Percentiles rank a stretch among this genome's conserved stretches.
phyloP scores from a whole-genome alignment of 2,113 vertebrate genomes.

The Empidonax alnorum region DNA sequence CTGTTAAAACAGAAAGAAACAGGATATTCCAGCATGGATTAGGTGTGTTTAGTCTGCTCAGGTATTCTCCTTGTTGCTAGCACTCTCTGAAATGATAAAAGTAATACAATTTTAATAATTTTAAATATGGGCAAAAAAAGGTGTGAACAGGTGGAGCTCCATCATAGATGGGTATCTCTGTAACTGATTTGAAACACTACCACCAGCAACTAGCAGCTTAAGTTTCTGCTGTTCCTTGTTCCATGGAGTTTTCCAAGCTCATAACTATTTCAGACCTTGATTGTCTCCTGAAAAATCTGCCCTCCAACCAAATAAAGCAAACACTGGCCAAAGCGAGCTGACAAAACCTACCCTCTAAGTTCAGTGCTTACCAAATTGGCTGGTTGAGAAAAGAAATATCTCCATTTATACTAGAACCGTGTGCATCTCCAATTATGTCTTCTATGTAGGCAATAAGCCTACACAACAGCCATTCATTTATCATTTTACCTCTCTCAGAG shows the following conservation, averaged over 20 bases:
- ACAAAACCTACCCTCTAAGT: not conserved
- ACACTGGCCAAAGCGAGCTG: not conserved
- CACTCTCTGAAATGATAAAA: not conserved
- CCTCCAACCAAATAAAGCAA: not conserved
- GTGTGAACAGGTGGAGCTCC: not conserved
- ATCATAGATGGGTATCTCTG: not conserved
- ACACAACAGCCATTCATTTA: not conserved
- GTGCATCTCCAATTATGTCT: not conserved
- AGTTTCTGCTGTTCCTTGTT: not conserved
- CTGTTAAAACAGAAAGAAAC: conserved; percentile 9
- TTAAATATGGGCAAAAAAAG: not conserved
- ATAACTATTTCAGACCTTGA: not conserved
- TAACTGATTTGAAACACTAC: not conserved
- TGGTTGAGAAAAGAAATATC: not conserved
- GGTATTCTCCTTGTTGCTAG: not conserved
- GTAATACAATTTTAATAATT: not conserved
- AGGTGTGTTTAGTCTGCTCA: not conserved
- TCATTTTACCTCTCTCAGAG: not conserved
- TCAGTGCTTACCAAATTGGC: not conserved
- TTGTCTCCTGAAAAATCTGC: not conserved
- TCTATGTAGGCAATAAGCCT: not conserved
- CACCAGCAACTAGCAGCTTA: not conserved
- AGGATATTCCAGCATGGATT: not conserved
- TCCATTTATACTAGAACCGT: not conserved
- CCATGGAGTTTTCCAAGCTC: not conserved